Percentiles rank a stretch among this genome's conserved stretches.
phyloP scores from a whole-genome alignment of 1,140 invertebrate genomes.

The Idris sp. region DNA sequence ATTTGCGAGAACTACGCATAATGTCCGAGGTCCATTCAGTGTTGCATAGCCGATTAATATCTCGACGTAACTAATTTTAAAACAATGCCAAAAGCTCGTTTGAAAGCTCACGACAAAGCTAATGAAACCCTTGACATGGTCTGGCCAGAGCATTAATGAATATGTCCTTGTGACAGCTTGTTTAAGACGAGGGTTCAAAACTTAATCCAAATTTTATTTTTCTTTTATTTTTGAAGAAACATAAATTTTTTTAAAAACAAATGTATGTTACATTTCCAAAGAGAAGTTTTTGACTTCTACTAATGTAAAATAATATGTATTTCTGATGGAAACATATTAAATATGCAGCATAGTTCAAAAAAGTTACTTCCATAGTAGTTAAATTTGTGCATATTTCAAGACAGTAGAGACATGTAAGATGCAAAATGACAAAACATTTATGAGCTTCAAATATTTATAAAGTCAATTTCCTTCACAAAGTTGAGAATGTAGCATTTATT shows the following conservation, averaged over 20 bases:
- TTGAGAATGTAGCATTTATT: slow-evolving; percentile 7
- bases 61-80: slow-evolving; percentile 65
- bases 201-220: too few relatives aligned
- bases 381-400: slow-evolving; percentile 7
- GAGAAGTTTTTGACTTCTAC: not conserved
- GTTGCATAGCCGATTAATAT: slow-evolving; percentile 61
- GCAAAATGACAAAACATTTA: slow-evolving; percentile 13
- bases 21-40: slow-evolving; percentile 42
- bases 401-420: slow-evolving; percentile 5
- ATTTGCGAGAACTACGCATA: slow-evolving; percentile 22
- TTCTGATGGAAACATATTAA: too few relatives aligned
- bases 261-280: too few relatives aligned
- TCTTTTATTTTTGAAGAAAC: too few relatives aligned
- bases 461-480: slow-evolving; percentile 9
- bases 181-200: too few relatives aligned
- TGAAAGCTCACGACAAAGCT: slow-evolving; percentile 56
- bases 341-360: too few relatives aligned
- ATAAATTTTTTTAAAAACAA: too few relatives aligned
- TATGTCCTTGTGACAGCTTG: too few relatives aligned
- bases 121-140: too few relatives aligned
- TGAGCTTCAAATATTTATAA: slow-evolving; percentile 13
- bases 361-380: not conserved
- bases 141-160: slow-evolving; percentile 55
- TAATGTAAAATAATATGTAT: too few relatives aligned
- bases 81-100: slow-evolving; percentile 56